Conservation (phyloP, 2,888 invertebrate species). For the Ophioninae sp. region DNA sequence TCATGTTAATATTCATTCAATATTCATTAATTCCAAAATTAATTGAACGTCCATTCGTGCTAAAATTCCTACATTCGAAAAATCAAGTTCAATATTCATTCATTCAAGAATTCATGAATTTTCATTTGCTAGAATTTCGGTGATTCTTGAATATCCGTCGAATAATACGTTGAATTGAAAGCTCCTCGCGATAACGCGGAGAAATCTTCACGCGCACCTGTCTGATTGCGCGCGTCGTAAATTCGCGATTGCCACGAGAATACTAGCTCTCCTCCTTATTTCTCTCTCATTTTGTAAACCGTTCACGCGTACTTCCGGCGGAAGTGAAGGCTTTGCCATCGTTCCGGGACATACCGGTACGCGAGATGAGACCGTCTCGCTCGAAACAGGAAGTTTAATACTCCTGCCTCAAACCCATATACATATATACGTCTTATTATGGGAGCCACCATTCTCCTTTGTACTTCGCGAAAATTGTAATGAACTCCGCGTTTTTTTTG, state of each 20-base stretch:
- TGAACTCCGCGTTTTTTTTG: neutral
- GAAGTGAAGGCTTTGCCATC: conserved; percentile 48
- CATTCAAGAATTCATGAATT: too few relatives aligned
- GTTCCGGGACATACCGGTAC: conserved; percentile 54
- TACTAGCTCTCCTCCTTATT: conserved; percentile 27
- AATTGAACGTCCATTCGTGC: too few relatives aligned
- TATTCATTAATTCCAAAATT: too few relatives aligned
- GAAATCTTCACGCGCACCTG: conserved; percentile 18
- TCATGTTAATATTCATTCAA: too few relatives aligned
- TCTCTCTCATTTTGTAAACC: conserved; percentile 52
- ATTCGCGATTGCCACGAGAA: conserved; percentile 5
- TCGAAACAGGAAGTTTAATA: conserved; percentile 44
- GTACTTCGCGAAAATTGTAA: conserved; percentile 30
- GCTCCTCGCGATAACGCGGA: neutral
- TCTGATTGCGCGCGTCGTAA: neutral
- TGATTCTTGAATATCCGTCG: too few relatives aligned
- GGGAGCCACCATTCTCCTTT: conserved; percentile 5
- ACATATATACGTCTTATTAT: conserved; percentile 1
- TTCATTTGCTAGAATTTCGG: too few relatives aligned
- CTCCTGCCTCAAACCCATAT: conserved; percentile 1
- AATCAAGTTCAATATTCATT: too few relatives aligned
- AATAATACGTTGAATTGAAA: neutral
- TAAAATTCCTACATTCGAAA: too few relatives aligned
- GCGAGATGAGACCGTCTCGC: conserved; percentile 38
- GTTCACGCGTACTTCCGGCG: conserved; percentile 57